Conservation (phyloP, 2,113 vertebrate genomes). For the Pitta sordida region DNA sequence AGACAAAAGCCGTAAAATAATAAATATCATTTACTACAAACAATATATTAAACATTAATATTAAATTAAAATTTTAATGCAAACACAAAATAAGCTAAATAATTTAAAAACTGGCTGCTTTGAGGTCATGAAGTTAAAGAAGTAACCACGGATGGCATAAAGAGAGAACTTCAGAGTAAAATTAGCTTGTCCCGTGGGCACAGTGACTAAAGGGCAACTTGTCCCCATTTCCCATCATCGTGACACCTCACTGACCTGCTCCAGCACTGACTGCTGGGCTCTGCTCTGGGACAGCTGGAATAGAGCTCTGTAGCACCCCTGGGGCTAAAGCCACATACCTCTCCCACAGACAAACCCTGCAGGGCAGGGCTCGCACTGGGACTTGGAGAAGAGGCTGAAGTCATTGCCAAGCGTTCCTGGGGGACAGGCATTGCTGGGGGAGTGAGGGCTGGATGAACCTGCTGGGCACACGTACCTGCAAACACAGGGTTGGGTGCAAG, state of each 20-base stretch:
- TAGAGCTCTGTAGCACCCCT: background rate
- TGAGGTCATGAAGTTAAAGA: background rate
- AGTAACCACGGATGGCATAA: background rate
- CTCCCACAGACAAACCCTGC: slow-evolving; percentile 76
- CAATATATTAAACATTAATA: background rate
- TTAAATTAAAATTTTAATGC: background rate
- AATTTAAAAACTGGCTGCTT: background rate
- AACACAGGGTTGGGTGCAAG: background rate
- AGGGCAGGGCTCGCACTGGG: slow-evolving; percentile 83
- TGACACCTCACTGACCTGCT: background rate
- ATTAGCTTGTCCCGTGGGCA: background rate
- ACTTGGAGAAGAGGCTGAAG: slow-evolving; percentile 78
- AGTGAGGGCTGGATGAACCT: slow-evolving; percentile 80
- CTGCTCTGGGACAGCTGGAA: too few relatives aligned
- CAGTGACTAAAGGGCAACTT: background rate
- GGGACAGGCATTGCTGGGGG: slow-evolving; percentile 76
- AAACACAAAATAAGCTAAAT: background rate
- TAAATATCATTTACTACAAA: background rate
- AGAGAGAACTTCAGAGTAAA: background rate
- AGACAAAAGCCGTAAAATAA: background rate
- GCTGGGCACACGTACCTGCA: slow-evolving; percentile 79
- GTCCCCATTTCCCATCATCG: rapidly evolving
- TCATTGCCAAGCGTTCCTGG: slow-evolving; percentile 78
- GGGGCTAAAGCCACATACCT: slow-evolving; percentile 60
- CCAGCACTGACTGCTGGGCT: background rate